Conservation (phyloP, 2,888 invertebrate genomes). For the Miltochrista miniata region DNA sequence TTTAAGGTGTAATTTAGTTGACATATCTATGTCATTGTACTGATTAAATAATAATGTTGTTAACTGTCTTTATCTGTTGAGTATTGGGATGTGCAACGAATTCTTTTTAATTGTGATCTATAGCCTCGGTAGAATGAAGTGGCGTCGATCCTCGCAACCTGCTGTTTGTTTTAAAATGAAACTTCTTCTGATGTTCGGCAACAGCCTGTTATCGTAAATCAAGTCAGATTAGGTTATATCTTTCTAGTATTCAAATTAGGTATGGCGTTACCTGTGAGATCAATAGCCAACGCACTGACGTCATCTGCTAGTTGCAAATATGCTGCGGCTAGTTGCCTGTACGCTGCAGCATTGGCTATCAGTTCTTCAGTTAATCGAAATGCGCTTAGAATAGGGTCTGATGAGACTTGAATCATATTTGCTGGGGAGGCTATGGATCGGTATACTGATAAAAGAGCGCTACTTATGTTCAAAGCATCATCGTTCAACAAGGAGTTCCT, state of each 20-base stretch:
- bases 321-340: conserved; percentile 85
- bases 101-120: conserved; percentile 87
- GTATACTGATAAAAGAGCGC: conserved; percentile 85
- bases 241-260: conserved; percentile 10
- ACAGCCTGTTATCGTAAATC: conserved; percentile 62
- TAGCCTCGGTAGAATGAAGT: conserved; percentile 85
- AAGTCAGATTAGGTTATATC: conserved; percentile 1
- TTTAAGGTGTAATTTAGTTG: conserved; percentile 1
- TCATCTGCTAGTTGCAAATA: conserved; percentile 84
- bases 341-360: conserved; percentile 79
- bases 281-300: conserved; percentile 83
- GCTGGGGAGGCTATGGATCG: conserved; percentile 87
- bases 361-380: conserved; percentile 86
- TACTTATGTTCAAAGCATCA: conserved; percentile 82
- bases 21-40: neutral
- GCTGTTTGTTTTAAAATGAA: conserved; percentile 83
- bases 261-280: conserved; percentile 67
- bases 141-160: conserved; percentile 63
- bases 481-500: conserved; percentile 70
- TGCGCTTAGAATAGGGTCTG: conserved; percentile 87
- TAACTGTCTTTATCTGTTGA: conserved; percentile 79
- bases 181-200: conserved; percentile 89
- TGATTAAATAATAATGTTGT: neutral
- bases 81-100: conserved; percentile 91
- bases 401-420: conserved; percentile 86